Base-by-base conservation (phyloP, 2,888 invertebrate genomes). In the Bellardia bayeri region DNA sequence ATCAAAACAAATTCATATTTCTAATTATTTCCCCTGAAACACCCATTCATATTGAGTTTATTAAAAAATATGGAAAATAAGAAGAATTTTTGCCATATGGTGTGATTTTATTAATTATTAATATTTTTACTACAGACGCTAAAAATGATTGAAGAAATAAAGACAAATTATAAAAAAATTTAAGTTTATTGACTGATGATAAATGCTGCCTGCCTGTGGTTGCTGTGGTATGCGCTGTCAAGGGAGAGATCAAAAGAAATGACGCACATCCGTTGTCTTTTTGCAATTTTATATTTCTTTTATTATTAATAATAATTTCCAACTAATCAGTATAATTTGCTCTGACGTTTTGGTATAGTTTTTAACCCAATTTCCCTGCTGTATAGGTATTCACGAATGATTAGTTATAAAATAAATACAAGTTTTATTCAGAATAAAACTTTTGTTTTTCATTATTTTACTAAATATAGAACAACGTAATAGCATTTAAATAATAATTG, bases 251-350 rank as follows among this genome's bases (percentile, higher is more conserved):
- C 45, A 45, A 45, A 51, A 51, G 51, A 51, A 56, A n/a, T 85
- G 81, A 85, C 85, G 81, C 85, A 85, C 71, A 66, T 72, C 64
- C 85, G 64, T 66, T 66, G 63, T 64, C 56, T 51, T 72, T 11
- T 33, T 51, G 9, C 0, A 8, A 9, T 45, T 45, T 54, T 7
- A 42, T 42, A 14, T 58, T 54, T 30, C 40, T 40, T 56, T 30
- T 23, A 56, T 9, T 63, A 5, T 64, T 51, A 42, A 66, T 42
- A 14, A 72, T 30, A 58, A 58, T 51, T 51, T 51, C 6, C 3
- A 5, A n/a, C 45, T 45, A 13, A 45, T 45, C 13, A 45, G 13
- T 45, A n/a, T 2, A 71, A 54, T 71, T 71, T 40, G 2, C 6
- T 9, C n/a, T 71, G 71, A 71, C 71, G 71, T 56, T 1, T 71